These are phyloP conservation scores for Pseudopleuronectes americanus DNA, from an alignment of 2,797 vertebrate species.

Conservation along the genomic window DNA sequence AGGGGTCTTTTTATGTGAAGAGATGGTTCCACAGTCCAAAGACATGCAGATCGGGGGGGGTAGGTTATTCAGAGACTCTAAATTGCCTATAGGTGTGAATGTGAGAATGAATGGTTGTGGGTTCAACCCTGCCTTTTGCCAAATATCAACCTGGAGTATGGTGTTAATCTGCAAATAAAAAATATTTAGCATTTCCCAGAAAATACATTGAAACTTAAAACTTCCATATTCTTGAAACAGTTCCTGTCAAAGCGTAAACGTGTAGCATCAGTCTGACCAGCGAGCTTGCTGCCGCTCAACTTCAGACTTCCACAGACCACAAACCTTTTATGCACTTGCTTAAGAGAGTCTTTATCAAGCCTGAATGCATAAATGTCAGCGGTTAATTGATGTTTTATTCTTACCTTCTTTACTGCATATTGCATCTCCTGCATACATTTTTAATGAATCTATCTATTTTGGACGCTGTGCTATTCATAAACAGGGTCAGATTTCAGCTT, in stretches of 20 bases:
- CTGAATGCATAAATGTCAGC: conserved; percentile 56
- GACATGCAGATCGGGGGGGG: too few relatives aligned
- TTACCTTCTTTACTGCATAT: conserved; percentile 17
- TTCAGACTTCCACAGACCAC: conserved; percentile 35
- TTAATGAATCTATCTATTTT: conserved; percentile 61
- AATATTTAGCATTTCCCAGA: not conserved
- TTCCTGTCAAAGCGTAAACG: not conserved
- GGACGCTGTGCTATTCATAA: conserved; percentile 52
- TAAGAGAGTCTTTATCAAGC: conserved; percentile 51
- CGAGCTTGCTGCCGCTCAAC: conserved; percentile 10
- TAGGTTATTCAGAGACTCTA: too few relatives aligned
- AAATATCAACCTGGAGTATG: too few relatives aligned
- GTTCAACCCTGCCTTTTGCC: too few relatives aligned
- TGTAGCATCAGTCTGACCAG: conserved; percentile 32
- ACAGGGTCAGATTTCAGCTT: conserved; percentile 53
- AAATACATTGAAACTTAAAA: not conserved
- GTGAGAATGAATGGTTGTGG: too few relatives aligned
- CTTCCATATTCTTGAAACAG: not conserved
- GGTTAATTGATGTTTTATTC: conserved; percentile 49
- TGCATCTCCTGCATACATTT: conserved; percentile 49
- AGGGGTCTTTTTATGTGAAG: too few relatives aligned
- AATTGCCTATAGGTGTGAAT: too few relatives aligned
- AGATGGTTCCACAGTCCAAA: too few relatives aligned
- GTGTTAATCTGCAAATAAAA: too few relatives aligned
- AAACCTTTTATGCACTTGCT: conserved; percentile 38